Percentiles rank a stretch among this genome's conserved stretches.
Conservation (phyloP, 2,797 vertebrate species). For the Leptoclinus maculatus region DNA sequence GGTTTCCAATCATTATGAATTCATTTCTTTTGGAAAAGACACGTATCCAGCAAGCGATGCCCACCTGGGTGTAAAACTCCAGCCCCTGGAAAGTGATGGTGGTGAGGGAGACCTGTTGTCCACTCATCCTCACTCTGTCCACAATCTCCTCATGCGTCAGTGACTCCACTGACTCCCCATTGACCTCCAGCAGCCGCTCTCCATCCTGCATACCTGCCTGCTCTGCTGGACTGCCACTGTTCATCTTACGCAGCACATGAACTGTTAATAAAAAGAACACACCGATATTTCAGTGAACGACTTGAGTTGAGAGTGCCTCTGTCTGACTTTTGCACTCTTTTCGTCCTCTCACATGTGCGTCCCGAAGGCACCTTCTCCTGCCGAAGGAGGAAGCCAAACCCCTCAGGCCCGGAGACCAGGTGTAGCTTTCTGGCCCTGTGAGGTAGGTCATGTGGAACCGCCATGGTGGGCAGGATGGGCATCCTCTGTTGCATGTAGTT, state of each 20-base stretch:
- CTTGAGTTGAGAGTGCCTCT: neutral
- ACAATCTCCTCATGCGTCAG: constrained; percentile 88
- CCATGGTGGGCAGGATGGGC: constrained; percentile 86
- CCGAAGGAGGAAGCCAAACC: constrained; percentile 92
- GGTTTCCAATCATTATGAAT: neutral
- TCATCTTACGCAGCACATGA: constrained; percentile 89
- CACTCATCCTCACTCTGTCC: constrained; percentile 84
- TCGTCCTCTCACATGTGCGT: constrained; percentile 79
- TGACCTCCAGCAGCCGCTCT: constrained; percentile 93
- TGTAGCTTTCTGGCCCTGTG: constrained; percentile 82
- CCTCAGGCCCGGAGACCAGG: constrained; percentile 80
- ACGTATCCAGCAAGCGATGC: neutral
- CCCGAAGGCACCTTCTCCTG: constrained; percentile 84
- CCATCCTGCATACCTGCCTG: constrained; percentile 90
- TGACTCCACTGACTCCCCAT: constrained; percentile 87
- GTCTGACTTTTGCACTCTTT: neutral
- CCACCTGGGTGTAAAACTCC: constrained; percentile 90
- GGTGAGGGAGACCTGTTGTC: constrained; percentile 82
- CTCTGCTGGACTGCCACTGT: constrained; percentile 86
- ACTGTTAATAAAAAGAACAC: constrained; percentile 66
- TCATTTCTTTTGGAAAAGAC: neutral
- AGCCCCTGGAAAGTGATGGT: constrained; percentile 86
- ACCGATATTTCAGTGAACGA: neutral
- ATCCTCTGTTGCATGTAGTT: constrained; percentile 81
- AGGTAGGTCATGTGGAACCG: constrained; percentile 88